Evolutionary conservation across 2,113 vertebrate genomes (phyloP).

Genomic region (Rhineura floridana): DNA sequence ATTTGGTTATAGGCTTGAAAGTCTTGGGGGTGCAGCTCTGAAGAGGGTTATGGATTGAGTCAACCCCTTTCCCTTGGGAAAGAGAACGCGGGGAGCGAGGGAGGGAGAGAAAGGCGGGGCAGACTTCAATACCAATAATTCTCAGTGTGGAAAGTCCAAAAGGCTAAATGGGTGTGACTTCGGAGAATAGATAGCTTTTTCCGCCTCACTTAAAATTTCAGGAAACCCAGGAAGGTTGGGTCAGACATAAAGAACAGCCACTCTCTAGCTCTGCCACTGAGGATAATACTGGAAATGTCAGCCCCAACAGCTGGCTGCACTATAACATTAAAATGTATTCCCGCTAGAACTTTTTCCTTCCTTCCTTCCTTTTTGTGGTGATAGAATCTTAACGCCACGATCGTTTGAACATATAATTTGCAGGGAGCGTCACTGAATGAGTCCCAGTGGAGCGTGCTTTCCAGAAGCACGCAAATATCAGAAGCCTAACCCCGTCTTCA

Average conservation of each 20-base stretch:
- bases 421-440: not conserved
- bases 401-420: not conserved
- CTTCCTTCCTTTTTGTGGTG: not conserved
- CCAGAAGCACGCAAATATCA: not conserved
- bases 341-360: not conserved
- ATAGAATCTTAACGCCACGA: not conserved
- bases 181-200: not conserved
- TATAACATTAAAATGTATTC: not conserved
- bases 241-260: slow-evolving; percentile 11
- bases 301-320: not conserved
- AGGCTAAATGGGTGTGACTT: not conserved
- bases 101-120: not conserved
- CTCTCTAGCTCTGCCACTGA: slow-evolving; percentile 26
- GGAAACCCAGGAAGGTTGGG: not conserved
- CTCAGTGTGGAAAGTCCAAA: not conserved
- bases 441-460: not conserved
- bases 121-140: not conserved
- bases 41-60: not conserved
- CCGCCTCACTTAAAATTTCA: not conserved
- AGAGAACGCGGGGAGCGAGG: not conserved
- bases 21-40: not conserved
- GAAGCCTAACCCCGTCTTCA: not conserved
- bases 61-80: not conserved
- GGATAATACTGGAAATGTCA: not conserved
- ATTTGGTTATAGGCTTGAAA: not conserved